Evolutionary conservation across 2,797 vertebrate genomes (phyloP), one percentile per base, ranked within the genome.

Genomic region (Poeciliopsis infans): DNA sequence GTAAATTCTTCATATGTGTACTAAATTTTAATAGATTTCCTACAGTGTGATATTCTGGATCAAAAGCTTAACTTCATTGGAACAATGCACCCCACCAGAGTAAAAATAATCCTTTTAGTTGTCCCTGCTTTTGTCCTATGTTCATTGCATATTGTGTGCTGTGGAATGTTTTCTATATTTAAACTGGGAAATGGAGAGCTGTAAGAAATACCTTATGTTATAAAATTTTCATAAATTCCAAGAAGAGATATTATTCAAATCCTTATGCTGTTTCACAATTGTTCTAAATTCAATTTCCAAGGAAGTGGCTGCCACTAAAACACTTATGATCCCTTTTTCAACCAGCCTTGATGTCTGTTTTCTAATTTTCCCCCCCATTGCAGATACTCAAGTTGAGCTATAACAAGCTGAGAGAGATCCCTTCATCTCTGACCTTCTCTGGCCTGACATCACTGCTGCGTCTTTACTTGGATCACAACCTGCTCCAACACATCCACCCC

Each of bases 341-440:
- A 61, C 90, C 85, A 82, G 81, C 53, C 69, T 89, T 80, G 64
- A 79, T 83, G 78, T 79, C 41, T 68, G 45, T 74, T 77, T 33
- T 84, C 74, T 81, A 84, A 86, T 85, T 82, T 73, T 25, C 23
- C 2, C 49, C 59, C 25, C 59, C 59, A 7, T 77, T 51, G 53
- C 79, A 99, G 98, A 97, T 98, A 64, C 95, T 99, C 90, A 99
- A 99, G 93, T 95, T 99, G 87, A 99, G 97, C 93, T 99, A 99
- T 86, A 99, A 99, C 92, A 98, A 98, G 87, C 87, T 99, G 76
- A 95, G 92, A 20, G 94, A 95, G 79, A 93, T 99, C 85, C 95
- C 95, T 25, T 91, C 92, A 4, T 87, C 90, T 0, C 91, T 94
- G 77, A 97, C 96, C 25, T 96, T 99, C 68, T 95, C 93, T 82